A percentile compares a stretch with the other conserved stretches of the same genome.
phyloP scores from a whole-genome alignment of 2,888 invertebrate genomes.

The Heliconius aoede region DNA sequence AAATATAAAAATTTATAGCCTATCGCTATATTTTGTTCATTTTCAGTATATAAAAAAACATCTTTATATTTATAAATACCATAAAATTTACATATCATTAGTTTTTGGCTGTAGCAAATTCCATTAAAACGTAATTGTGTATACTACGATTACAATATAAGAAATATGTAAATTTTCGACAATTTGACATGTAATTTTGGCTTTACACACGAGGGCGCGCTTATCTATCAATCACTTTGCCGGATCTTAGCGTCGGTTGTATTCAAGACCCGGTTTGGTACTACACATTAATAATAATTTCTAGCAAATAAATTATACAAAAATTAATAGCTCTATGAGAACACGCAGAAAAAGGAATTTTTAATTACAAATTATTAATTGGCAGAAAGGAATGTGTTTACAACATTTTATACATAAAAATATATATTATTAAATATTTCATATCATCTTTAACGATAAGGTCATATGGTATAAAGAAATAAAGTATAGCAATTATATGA shows the following conservation, averaged over 20 bases:
- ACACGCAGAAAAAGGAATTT: neutral
- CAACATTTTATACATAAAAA: neutral
- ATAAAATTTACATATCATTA: too few species aligned
- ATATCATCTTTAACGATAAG: neutral
- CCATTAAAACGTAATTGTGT: slow-evolving; percentile 2
- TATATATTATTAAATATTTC: neutral
- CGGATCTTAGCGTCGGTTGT: slow-evolving; percentile 26
- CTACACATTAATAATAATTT: slow-evolving; percentile 21
- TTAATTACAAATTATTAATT: slow-evolving; percentile 20
- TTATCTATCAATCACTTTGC: slow-evolving; percentile 29
- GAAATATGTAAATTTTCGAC: slow-evolving; percentile 15
- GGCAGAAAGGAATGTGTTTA: neutral
- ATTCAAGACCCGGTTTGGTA: slow-evolving; percentile 24
- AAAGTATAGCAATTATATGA: neutral
- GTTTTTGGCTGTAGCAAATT: neutral
- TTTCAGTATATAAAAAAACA: too few species aligned
- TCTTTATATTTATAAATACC: too few species aligned
- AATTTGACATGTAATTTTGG: slow-evolving; percentile 18
- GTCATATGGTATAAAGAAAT: neutral
- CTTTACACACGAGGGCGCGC: slow-evolving; percentile 12
- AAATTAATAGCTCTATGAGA: slow-evolving; percentile 5
- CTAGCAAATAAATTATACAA: slow-evolving; percentile 14
- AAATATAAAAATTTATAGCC: too few species aligned
- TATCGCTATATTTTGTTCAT: too few species aligned
- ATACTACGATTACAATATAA: neutral